phyloP scores from a whole-genome alignment of 2,888 invertebrate species.

The Latrodectus elegans region DNA sequence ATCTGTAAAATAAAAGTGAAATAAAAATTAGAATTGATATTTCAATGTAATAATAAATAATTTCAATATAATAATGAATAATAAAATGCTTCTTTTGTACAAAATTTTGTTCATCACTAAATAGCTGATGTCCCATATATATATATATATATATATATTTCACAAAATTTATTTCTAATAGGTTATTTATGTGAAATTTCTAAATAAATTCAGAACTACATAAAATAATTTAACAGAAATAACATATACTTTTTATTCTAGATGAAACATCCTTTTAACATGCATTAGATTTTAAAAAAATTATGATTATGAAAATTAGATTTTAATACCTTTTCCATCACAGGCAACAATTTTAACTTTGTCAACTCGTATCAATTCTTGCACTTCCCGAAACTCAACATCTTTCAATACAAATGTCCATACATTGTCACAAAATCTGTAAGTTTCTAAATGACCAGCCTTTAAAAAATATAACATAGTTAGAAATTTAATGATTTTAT shows the following conservation, averaged over 20 bases:
- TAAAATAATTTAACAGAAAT: too few relatives aligned
- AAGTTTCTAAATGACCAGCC: slow-evolving; percentile 81
- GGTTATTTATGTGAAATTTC: too few relatives aligned
- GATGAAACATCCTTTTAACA: too few relatives aligned
- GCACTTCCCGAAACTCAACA: slow-evolving; percentile 96
- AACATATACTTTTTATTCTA: too few relatives aligned
- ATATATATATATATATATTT: too few relatives aligned
- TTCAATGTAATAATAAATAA: background rate
- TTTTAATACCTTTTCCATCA: slow-evolving; percentile 91
- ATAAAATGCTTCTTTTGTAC: background rate
- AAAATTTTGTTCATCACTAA: background rate
- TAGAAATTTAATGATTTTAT: slow-evolving; percentile 1
- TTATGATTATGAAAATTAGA: too few relatives aligned
- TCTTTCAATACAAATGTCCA: slow-evolving; percentile 99
- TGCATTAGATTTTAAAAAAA: background rate
- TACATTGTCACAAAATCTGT: slow-evolving; percentile 99
- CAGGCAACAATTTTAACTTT: slow-evolving; percentile 98
- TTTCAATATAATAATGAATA: background rate
- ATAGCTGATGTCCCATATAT: background rate
- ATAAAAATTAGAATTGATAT: background rate
- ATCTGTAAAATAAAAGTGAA: slow-evolving; percentile 31
- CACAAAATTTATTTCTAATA: too few relatives aligned
- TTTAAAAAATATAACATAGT: slow-evolving; percentile 72
- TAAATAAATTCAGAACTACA: too few relatives aligned
- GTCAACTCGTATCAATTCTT: slow-evolving; percentile 92